Conservation (phyloP, 2,797 vertebrate species). For the Corythornis leucogaster region DNA sequence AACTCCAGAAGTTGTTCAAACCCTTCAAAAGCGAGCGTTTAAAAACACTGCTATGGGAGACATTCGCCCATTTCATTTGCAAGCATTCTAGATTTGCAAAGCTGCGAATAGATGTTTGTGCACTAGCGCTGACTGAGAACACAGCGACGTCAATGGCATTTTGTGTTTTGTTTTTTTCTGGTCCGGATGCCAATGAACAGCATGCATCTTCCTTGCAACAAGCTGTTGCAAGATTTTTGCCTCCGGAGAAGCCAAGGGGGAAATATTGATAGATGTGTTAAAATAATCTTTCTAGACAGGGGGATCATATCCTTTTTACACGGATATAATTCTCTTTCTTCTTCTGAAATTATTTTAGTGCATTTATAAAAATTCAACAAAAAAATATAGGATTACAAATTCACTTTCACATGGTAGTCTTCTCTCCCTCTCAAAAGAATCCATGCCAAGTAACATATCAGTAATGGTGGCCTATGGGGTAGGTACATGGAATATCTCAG, state of each 20-base stretch:
- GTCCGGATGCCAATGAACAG: slow-evolving; percentile 71
- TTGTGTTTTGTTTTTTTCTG: slow-evolving; percentile 52
- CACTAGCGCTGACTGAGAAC: slow-evolving; percentile 59
- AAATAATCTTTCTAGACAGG: slow-evolving; percentile 60
- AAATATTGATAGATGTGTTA: slow-evolving; percentile 57
- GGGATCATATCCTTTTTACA: slow-evolving; percentile 1
- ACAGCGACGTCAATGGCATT: slow-evolving; percentile 65
- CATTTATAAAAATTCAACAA: neutral
- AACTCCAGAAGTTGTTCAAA: neutral
- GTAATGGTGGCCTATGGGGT: neutral
- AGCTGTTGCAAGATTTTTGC: slow-evolving; percentile 70
- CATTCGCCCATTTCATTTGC: slow-evolving; percentile 47
- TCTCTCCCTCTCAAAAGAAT: neutral
- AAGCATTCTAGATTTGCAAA: slow-evolving; percentile 53
- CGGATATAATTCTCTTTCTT: neutral
- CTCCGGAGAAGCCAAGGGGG: slow-evolving; percentile 57
- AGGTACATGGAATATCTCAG: neutral
- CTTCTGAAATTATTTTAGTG: neutral
- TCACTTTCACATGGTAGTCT: neutral
- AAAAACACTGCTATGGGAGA: slow-evolving; percentile 36
- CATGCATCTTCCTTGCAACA: slow-evolving; percentile 68
- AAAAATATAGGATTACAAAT: neutral
- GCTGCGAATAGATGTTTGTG: slow-evolving; percentile 69
- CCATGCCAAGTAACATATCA: neutral
- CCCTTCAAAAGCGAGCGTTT: slow-evolving; percentile 11